Percentiles rank a stretch among this genome's conserved stretches.
These are phyloP conservation scores for Gastracanthus pulcherrimus DNA, from an alignment of 2,888 invertebrate species.

Conservation along the genomic window DNA sequence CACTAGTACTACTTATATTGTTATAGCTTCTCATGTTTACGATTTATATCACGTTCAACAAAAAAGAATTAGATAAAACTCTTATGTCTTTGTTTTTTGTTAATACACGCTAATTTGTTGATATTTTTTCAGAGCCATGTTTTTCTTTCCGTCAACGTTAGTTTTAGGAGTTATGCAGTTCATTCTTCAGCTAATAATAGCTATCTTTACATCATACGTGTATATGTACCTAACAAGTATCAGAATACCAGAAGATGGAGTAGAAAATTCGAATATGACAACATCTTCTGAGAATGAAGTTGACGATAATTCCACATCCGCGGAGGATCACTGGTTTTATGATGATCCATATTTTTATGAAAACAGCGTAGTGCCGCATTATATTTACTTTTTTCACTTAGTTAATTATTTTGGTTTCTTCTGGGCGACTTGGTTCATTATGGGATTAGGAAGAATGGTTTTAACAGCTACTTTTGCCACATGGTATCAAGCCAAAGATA, in stretches of 20 bases:
- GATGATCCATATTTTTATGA: neutral
- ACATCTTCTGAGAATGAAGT: neutral
- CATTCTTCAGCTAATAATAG: neutral
- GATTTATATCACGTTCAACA: neutral
- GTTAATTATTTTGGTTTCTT: constrained; percentile 21
- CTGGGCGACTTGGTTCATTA: constrained; percentile 23
- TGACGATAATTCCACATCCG: neutral
- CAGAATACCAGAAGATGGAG: neutral
- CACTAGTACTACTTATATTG: no score
- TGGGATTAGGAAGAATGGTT: constrained; percentile 24
- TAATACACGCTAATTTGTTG: no score
- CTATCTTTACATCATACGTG: neutral
- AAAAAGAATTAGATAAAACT: neutral
- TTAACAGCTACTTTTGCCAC: constrained; percentile 40
- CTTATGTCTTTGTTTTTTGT: no score
- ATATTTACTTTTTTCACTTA: constrained; percentile 17
- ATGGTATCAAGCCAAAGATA: constrained; percentile 40
- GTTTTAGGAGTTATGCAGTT: constrained; percentile 1
- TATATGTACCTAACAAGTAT: constrained; percentile 8
- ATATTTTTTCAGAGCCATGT: constrained; percentile 44
- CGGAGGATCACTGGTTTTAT: neutral
- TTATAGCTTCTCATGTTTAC: no score
- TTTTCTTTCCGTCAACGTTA: constrained; percentile 42
- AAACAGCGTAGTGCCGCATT: neutral
- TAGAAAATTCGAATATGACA: neutral